A percentile compares a stretch with the other conserved stretches of the same genome.
phyloP scores from a whole-genome alignment of 2,113 vertebrate species.

The Corythaeola cristata region DNA sequence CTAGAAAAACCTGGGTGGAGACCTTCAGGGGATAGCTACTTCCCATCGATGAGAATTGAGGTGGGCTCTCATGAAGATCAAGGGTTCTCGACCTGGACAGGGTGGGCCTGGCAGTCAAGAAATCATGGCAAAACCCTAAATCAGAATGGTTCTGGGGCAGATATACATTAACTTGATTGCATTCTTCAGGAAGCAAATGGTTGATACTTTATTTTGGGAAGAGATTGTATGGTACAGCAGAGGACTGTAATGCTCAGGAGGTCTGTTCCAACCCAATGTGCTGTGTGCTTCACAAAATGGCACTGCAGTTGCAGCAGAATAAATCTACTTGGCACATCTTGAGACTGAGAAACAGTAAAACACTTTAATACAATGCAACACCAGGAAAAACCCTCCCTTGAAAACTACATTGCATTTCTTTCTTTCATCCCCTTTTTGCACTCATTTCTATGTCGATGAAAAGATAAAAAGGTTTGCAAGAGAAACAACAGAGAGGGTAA shows the following conservation, averaged over 20 bases:
- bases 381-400: background rate
- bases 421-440: background rate
- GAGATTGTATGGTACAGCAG: background rate
- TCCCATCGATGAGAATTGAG: background rate
- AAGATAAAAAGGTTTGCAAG: background rate
- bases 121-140: background rate
- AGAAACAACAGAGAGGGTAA: background rate
- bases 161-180: background rate
- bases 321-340: background rate
- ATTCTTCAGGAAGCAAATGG: background rate
- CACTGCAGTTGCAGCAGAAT: background rate
- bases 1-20: background rate
- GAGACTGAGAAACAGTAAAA: background rate
- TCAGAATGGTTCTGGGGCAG: background rate
- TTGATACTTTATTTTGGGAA: background rate
- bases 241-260: background rate
- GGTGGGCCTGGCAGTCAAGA: background rate
- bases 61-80: background rate
- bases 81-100: background rate
- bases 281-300: background rate
- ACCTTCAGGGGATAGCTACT: background rate
- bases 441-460: background rate
- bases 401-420: background rate
- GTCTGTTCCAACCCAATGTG: background rate
- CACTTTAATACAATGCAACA: background rate